These are phyloP conservation scores for Conomelus anceps DNA, from an alignment of 2,888 invertebrate genomes.

Conservation along the genomic window DNA sequence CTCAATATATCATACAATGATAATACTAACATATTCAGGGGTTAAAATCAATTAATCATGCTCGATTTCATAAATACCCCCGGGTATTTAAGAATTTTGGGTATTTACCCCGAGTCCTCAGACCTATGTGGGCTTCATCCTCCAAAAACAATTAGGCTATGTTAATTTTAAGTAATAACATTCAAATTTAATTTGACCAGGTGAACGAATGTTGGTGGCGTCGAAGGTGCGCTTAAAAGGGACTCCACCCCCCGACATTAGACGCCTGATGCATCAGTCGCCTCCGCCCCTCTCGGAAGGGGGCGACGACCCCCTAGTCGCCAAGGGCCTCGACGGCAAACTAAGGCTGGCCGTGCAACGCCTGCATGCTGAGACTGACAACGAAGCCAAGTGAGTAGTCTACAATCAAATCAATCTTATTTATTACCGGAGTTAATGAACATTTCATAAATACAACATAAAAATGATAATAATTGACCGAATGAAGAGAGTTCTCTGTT, in stretches of 20 bases:
- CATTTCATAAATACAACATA: too few species aligned
- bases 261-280: not conserved
- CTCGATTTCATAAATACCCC: too few species aligned
- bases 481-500: too few species aligned
- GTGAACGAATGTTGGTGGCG: conserved; percentile 30
- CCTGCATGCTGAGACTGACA: conserved; percentile 52
- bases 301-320: conserved; percentile 41
- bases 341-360: conserved; percentile 50
- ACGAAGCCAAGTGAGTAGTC: conserved; percentile 39
- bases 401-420: not conserved
- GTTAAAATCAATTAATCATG: too few species aligned
- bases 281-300: conserved; percentile 35
- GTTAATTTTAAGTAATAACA: not conserved
- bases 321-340: conserved; percentile 49
- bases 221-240: conserved; percentile 42
- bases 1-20: too few species aligned
- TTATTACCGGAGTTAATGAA: too few species aligned
- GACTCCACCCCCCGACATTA: not conserved
- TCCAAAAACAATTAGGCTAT: too few species aligned
- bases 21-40: too few species aligned
- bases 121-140: too few species aligned
- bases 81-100: too few species aligned
- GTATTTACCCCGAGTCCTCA: too few species aligned
- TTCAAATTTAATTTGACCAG: not conserved
- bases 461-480: too few species aligned